Evolutionary conservation across 2,888 invertebrate genomes (phyloP).

Genomic region (Mallateleia sp.): DNA sequence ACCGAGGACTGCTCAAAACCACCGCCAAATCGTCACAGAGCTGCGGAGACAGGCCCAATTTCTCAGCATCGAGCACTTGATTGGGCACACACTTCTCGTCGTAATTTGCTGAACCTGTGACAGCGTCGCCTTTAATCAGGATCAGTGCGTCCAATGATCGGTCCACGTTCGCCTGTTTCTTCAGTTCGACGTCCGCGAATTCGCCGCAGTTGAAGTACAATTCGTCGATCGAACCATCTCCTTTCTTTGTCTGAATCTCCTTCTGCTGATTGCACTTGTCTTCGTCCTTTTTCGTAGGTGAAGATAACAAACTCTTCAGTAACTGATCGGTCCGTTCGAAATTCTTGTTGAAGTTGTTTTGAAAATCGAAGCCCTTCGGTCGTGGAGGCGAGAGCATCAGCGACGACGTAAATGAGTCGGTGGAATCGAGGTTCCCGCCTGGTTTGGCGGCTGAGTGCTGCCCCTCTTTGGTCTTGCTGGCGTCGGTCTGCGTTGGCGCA

Average conservation of each 20-base stretch:
- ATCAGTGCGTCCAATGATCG: conserved; percentile 90
- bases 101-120: conserved; percentile 91
- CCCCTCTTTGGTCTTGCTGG: conserved; percentile 17
- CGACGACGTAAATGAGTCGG: conserved; percentile 48
- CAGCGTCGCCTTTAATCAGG: conserved; percentile 90
- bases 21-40: conserved; percentile 93
- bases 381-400: conserved; percentile 47
- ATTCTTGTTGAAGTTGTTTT: conserved; percentile 80
- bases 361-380: conserved; percentile 75
- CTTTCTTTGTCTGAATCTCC: conserved; percentile 59
- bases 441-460: background rate
- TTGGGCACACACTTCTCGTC: conserved; percentile 92
- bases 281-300: conserved; percentile 81
- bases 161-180: conserved; percentile 87
- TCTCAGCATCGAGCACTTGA: conserved; percentile 91
- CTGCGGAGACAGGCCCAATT: conserved; percentile 92
- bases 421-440: background rate
- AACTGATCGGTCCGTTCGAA: conserved; percentile 84
- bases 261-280: conserved; percentile 80
- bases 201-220: conserved; percentile 86
- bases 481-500: no score
- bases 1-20: conserved; percentile 93
- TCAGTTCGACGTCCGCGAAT: conserved; percentile 82
- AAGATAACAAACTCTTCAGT: conserved; percentile 84
- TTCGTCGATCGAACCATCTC: conserved; percentile 80